A percentile compares a stretch with the other conserved stretches of the same genome.
phyloP scores from a whole-genome alignment of 92 coral and sea anemone genomes.

The Palythoa caribaeorum region DNA sequence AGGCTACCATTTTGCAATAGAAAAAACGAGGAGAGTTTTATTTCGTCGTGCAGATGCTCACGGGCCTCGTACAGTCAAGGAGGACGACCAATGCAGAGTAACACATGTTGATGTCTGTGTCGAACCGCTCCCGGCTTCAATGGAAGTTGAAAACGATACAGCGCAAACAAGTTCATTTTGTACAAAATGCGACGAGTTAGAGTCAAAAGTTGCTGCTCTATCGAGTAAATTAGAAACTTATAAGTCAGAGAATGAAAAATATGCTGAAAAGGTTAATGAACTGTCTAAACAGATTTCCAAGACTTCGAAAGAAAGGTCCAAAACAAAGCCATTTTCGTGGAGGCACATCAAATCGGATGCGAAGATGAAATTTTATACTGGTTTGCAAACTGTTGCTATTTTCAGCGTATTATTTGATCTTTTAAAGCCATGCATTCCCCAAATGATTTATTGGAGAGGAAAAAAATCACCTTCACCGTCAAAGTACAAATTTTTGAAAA shows the following conservation, averaged over 20 bases:
- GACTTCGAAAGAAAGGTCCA: conserved; percentile 34
- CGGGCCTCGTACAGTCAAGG: conserved; percentile 15
- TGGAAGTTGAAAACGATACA: neutral
- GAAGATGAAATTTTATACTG: conserved; percentile 54
- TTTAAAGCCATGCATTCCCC: conserved; percentile 46
- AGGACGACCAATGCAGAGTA: neutral
- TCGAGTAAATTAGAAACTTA: conserved; percentile 9
- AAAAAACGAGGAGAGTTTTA: conserved; percentile 52
- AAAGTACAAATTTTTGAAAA: conserved; percentile 27
- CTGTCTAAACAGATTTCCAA: neutral
- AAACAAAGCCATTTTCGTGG: conserved; percentile 27
- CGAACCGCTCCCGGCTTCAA: conserved; percentile 12
- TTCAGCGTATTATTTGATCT: conserved; percentile 43
- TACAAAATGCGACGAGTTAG: neutral
- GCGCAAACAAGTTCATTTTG: neutral
- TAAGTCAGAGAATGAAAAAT: conserved; percentile 7
- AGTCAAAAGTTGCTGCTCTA: conserved; percentile 6
- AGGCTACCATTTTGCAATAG: conserved; percentile 37
- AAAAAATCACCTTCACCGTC: conserved; percentile 36
- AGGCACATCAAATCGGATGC: conserved; percentile 46
- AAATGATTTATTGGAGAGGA: conserved; percentile 53
- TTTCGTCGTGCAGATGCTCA: conserved; percentile 11
- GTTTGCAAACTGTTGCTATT: conserved; percentile 43
- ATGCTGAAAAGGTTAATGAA: neutral
- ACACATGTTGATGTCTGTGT: conserved; percentile 32